Evolutionary conservation across 2,797 vertebrate genomes (phyloP), one percentile per base, ranked within the genome.

Genomic region (Oryzias sinensis): DNA sequence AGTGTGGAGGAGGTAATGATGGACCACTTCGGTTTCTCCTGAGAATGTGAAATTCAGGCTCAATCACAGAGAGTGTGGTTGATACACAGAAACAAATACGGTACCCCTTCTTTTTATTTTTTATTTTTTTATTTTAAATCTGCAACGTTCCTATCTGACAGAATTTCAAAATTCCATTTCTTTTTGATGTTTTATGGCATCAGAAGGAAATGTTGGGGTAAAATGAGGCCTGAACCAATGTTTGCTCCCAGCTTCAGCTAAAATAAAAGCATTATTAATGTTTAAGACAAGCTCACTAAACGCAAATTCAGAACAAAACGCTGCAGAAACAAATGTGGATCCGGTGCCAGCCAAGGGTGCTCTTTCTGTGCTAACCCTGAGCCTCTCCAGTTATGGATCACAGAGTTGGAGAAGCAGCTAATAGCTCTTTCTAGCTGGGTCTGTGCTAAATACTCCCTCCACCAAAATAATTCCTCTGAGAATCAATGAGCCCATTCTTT

Each of bases 401-500:
- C 86, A 85, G 91, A 85, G 89, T 89, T 89, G 84, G 86, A 91
- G 91, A 90, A 92, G 90, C 87, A 85, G 87, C 88, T 92, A 93
- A 92, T 92, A 92, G 89, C 87, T 85, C 89, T 90, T 79, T 87
- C 84, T 86, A 87, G 88, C 88, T 72, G 83, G 82, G 81, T 80
- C 88, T 81, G 87, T 86, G 90, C 88, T 92, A 91, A 91, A 91
- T 87, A 91, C 88, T 90, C 89, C 85, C 88, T 90, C 84, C 88
- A 85, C 89, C 91, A 91, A 92, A 92, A 92, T 91, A 89, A 92
- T 92, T 93, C 92, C 92, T 90, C 82, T 58, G 92, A 91, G 92
- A 93, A 93, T 93, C 92, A 93, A 93, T 93, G 90, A 91, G 89
- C 85, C 90, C 90, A 90, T 93, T 93, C 92, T 92, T 91, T 90